phyloP scores from a whole-genome alignment of 2,797 vertebrate species.

The Acipenser transmontanus region DNA sequence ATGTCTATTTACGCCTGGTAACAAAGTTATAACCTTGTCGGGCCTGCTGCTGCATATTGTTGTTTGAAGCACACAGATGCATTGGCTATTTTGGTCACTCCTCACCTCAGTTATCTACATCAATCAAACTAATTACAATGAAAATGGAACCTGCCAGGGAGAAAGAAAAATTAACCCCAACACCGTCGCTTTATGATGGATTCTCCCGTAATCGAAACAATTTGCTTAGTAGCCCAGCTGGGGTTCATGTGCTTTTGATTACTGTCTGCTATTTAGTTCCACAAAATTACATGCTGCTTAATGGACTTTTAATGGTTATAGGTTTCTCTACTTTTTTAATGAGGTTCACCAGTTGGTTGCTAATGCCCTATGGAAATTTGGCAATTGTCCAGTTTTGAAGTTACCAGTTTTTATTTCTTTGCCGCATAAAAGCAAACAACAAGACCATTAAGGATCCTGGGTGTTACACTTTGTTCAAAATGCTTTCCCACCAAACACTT shows the following conservation, averaged over 20 bases:
- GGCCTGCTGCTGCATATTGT: constrained; percentile 10
- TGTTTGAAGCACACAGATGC: constrained; percentile 54
- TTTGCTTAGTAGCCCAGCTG: constrained; percentile 96
- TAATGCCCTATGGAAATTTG: constrained; percentile 97
- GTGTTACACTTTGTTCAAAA: constrained; percentile 40
- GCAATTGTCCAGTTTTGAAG: constrained; percentile 77
- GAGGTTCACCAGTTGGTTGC: constrained; percentile 98
- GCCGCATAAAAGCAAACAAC: constrained; percentile 64
- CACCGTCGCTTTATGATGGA: constrained; percentile 93
- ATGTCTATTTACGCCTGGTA: background rate
- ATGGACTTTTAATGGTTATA: constrained; percentile 99
- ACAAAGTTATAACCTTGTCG: background rate
- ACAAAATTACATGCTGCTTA: constrained; percentile 99
- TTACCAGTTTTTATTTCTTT: constrained; percentile 75
- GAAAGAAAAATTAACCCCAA: constrained; percentile 82
- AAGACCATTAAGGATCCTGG: constrained; percentile 47
- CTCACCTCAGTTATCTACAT: constrained; percentile 68
- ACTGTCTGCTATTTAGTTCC: constrained; percentile 99
- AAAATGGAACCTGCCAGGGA: constrained; percentile 65
- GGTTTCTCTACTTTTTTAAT: constrained; percentile 92
- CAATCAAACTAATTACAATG: constrained; percentile 74
- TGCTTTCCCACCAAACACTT: constrained; percentile 29
- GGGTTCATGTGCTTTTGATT: constrained; percentile 99
- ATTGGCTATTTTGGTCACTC: constrained; percentile 62
- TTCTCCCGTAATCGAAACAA: constrained; percentile 93